These are phyloP conservation scores for Tillus elongatus DNA, from an alignment of 2,888 invertebrate genomes.

Conservation along the genomic window DNA sequence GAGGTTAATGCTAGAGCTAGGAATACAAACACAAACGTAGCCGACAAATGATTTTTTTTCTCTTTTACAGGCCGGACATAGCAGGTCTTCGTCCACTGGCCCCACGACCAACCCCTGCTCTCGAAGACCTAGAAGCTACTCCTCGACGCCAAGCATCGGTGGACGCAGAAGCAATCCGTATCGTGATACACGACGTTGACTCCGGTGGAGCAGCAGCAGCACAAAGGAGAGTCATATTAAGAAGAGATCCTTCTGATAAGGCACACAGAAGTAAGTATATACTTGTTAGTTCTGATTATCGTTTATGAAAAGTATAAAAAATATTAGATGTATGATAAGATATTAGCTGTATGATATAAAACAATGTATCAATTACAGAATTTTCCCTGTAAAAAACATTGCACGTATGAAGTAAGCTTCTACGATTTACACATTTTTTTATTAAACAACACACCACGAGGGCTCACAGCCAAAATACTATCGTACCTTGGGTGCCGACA, in stretches of 20 bases:
- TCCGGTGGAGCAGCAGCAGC: constrained; percentile 56
- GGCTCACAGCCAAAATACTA: no score
- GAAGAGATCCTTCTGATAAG: constrained; percentile 73
- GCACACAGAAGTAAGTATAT: constrained; percentile 76
- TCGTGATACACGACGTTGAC: constrained; percentile 88
- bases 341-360: no score
- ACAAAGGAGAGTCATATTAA: constrained; percentile 63
- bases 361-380: no score
- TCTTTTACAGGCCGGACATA: constrained; percentile 62
- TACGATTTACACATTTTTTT: no score
- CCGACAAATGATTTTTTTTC: no score
- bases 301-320: background rate
- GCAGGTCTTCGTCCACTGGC: constrained; percentile 44
- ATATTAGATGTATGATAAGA: no score
- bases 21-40: no score
- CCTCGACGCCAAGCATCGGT: constrained; percentile 73
- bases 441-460: no score
- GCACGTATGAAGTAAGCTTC: no score
- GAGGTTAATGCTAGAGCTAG: no score
- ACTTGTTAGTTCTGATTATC: background rate
- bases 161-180: constrained; percentile 86
- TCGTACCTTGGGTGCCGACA: no score
- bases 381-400: no score
- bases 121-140: constrained; percentile 54
- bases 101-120: constrained; percentile 52